A percentile compares a stretch with the other conserved stretches of the same genome.
Conservation (phyloP, 2,888 invertebrate species). For the Drosophila lacicola region DNA sequence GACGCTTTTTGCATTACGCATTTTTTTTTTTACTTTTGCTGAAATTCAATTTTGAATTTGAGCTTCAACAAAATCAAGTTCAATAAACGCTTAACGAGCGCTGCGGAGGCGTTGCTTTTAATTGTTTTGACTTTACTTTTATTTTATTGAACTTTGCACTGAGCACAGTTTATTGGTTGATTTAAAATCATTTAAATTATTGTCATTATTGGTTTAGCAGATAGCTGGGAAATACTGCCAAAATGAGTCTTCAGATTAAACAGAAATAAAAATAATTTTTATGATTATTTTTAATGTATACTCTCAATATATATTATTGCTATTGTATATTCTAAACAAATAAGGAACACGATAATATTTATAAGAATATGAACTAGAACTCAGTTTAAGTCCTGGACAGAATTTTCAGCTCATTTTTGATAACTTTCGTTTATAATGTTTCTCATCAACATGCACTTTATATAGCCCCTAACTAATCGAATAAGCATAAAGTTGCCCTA, state of each 20-base stretch:
- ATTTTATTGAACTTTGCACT: constrained; percentile 17
- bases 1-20: constrained; percentile 13
- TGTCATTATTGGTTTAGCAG: too few relatives aligned
- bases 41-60: constrained; percentile 16
- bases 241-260: too few relatives aligned
- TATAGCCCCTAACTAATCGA: constrained; percentile 31
- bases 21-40: constrained; percentile 2
- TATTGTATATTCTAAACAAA: too few relatives aligned
- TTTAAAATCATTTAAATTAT: too few relatives aligned
- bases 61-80: constrained; percentile 31
- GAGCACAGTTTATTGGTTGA: constrained; percentile 15
- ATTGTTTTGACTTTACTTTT: background rate
- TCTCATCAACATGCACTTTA: constrained; percentile 25
- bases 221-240: too few relatives aligned
- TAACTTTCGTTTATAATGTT: background rate
- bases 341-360: too few relatives aligned
- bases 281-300: too few relatives aligned
- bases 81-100: constrained; percentile 67
- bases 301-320: too few relatives aligned
- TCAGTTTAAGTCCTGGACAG: too few relatives aligned
- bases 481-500: constrained; percentile 53
- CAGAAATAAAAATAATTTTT: too few relatives aligned
- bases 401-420: too few relatives aligned
- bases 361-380: too few relatives aligned
- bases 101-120: constrained; percentile 31